phyloP scores from a whole-genome alignment of 2,797 vertebrate species.

The Euthynnus affinis region DNA sequence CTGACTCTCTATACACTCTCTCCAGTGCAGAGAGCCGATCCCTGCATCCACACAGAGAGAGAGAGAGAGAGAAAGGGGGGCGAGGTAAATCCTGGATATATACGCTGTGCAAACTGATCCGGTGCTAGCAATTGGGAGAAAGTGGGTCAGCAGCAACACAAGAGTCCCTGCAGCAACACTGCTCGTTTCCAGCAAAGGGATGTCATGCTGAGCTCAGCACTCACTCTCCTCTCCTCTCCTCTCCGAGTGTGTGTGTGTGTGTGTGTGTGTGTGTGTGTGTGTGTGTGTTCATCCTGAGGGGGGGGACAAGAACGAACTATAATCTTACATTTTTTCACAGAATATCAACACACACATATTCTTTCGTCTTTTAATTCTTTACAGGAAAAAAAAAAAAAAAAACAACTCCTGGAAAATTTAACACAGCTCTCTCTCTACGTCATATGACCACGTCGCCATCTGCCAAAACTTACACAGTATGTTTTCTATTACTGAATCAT shows the following conservation, averaged over 20 bases:
- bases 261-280: conserved; percentile 23
- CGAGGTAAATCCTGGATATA: no score
- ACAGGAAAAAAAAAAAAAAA: no score
- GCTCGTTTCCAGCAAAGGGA: conserved; percentile 19
- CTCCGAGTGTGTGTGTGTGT: no score
- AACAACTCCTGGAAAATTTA: background rate
- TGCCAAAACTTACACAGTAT: conserved; percentile 1
- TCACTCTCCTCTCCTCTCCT: no score
- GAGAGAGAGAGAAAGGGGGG: no score
- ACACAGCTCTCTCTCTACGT: background rate
- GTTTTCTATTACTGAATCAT: background rate
- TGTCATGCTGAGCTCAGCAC: conserved; percentile 45
- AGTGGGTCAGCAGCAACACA: conserved; percentile 40
- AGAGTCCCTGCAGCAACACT: conserved; percentile 12
- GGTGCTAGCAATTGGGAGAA: conserved; percentile 14
- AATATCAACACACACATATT: background rate
- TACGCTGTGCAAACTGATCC: background rate
- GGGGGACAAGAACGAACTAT: background rate
- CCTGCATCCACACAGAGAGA: no score
- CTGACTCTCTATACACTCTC: no score
- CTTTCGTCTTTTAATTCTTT: background rate
- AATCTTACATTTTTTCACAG: conserved; percentile 24
- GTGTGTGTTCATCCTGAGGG: conserved; percentile 11
- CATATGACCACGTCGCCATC: background rate
- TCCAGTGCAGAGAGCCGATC: no score